Evolutionary conservation across 2,888 invertebrate genomes (phyloP), one percentile per base, ranked within the genome.

Genomic region (Hanleya hanleyi): DNA sequence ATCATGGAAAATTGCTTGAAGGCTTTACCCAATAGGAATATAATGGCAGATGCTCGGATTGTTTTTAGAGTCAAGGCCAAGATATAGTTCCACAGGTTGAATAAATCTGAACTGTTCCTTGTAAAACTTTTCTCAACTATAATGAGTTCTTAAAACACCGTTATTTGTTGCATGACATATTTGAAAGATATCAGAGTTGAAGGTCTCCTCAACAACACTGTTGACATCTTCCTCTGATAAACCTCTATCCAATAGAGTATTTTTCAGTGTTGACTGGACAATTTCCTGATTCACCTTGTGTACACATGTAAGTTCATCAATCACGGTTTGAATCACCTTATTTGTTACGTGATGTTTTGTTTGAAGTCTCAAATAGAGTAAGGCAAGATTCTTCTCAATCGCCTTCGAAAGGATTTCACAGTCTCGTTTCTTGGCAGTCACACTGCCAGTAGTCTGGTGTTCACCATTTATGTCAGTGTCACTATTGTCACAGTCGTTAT

Each of bases 91-190:
- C 33, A 57, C 41, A 15, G 75, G 75, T 49, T 15, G 12, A 38
- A 75, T 65, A 68, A 33, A 68, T 77, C 65, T 57, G 41, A 74
- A 75, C n/a, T 66, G 9, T 38, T 75, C 38, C 61, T 68, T 75
- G 62, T 64, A 75, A 62, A 32, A 76, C 9, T 26, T 67, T 35
- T 37, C 38, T 36, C 74, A 65, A 15, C n/a, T 41, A 26, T 4
- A 50, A 50, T 57, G 22, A n/a, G 38, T 36, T 61, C 69, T 69
- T 22, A 69, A 51, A 33, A 22, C n/a, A 35, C 32, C 37, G 37
- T 35, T 61, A 18, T 37, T 32, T 15, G 26, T 15, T 29, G 22
- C 18, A 57, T 4, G 57, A 57, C 57, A 57, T 26, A 15, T 57
- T 15, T 57, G 4, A 29, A 57, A 22, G 15, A 29, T 4, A 57